phyloP scores from a whole-genome alignment of 53 echinoderm and acorn worm species.

The Antedon mediterranea region DNA sequence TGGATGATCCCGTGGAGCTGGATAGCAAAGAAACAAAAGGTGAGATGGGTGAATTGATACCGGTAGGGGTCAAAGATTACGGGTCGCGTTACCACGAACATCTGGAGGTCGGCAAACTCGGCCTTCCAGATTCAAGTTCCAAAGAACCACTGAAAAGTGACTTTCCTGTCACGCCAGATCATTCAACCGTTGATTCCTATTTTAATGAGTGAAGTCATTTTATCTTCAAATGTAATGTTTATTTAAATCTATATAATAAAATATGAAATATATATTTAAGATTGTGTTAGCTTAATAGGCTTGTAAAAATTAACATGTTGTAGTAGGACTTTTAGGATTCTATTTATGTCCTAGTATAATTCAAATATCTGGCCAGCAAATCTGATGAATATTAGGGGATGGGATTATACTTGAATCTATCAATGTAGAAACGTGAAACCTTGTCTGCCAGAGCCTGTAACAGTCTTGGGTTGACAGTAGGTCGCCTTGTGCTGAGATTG shows the following conservation, averaged over 20 bases:
- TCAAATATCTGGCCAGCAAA: too few relatives aligned
- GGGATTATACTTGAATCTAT: too few relatives aligned
- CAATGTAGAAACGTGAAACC: too few relatives aligned
- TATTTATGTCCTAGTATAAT: too few relatives aligned
- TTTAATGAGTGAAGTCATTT: not conserved
- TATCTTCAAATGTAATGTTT: not conserved
- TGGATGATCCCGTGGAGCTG: conserved; percentile 8
- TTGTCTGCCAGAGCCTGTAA: too few relatives aligned
- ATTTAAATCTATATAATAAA: not conserved
- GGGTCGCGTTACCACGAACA: conserved; percentile 14
- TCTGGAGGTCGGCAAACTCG: conserved; percentile 16
- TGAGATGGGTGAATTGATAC: conserved; percentile 63
- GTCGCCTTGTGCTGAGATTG: too few relatives aligned
- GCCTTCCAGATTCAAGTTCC: conserved; percentile 58
- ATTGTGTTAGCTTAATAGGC: too few relatives aligned
- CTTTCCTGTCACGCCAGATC: conserved; percentile 17
- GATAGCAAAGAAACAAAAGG: conserved; percentile 67
- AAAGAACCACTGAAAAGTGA: conserved; percentile 73
- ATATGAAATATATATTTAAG: too few relatives aligned
- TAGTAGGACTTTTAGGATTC: too few relatives aligned
- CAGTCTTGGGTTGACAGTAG: too few relatives aligned
- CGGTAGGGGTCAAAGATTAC: conserved; percentile 6
- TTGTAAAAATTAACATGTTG: too few relatives aligned
- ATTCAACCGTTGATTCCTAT: not conserved
- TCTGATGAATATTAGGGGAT: too few relatives aligned